Conservation (phyloP, 1,140 invertebrate genomes). For the Tachypleus tridentatus region DNA sequence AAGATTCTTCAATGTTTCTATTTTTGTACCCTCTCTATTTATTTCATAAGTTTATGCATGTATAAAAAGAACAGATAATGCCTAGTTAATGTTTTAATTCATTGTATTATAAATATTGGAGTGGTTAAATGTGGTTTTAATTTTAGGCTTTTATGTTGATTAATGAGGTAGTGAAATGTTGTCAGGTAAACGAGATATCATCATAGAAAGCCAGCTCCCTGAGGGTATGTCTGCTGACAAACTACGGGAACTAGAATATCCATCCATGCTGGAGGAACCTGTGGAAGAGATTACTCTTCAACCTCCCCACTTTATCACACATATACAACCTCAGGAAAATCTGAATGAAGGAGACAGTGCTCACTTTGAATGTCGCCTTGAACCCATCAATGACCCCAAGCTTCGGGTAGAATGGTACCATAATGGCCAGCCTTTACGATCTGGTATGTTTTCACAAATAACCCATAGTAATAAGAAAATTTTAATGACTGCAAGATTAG, state of each 20-base stretch:
- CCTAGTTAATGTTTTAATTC: background rate
- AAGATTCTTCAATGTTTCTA: too few relatives aligned
- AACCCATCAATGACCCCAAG: constrained; percentile 88
- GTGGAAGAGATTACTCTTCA: constrained; percentile 49
- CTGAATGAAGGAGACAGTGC: constrained; percentile 70
- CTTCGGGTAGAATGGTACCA: constrained; percentile 85
- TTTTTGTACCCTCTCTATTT: too few relatives aligned
- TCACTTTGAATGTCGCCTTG: constrained; percentile 86
- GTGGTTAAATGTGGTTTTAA: too few relatives aligned
- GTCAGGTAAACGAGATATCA: constrained; percentile 64
- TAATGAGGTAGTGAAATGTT: constrained; percentile 2
- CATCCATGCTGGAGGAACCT: constrained; percentile 52
- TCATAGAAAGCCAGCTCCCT: constrained; percentile 82
- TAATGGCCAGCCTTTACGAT: constrained; percentile 73
- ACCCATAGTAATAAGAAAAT: too few relatives aligned
- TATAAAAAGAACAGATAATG: background rate
- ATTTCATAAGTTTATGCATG: too few relatives aligned
- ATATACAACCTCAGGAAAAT: constrained; percentile 32
- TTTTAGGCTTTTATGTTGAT: too few relatives aligned
- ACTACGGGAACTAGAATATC: constrained; percentile 80
- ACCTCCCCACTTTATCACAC: constrained; percentile 62
- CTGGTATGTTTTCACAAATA: constrained; percentile 34
- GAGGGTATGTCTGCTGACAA: constrained; percentile 85
- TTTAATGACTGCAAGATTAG: too few relatives aligned
- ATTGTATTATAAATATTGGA: background rate